Evolutionary conservation across 2,113 vertebrate species (phyloP).

Genomic region (Oxygymnocypris stewartii): DNA sequence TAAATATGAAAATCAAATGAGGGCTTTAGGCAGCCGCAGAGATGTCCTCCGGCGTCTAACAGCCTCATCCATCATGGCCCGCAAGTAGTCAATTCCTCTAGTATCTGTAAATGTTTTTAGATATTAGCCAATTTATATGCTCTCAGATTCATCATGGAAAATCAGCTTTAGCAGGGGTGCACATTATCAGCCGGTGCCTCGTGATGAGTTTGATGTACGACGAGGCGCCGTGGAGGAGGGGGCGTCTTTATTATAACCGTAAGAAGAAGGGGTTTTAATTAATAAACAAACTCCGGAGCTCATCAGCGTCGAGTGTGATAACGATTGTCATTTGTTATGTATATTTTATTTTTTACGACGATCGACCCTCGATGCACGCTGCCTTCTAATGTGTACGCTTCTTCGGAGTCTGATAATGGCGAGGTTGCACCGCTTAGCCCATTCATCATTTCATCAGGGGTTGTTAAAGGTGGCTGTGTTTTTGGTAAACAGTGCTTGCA

Average conservation of each 20-base stretch:
- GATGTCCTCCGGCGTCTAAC: slow-evolving; percentile 98
- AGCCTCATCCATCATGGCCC: slow-evolving; percentile 99
- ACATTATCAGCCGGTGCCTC: slow-evolving; percentile 97
- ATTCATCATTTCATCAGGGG: slow-evolving; percentile 57
- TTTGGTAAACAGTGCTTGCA: slow-evolving; percentile 52
- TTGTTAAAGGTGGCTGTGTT: slow-evolving; percentile 55
- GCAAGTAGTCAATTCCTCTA: slow-evolving; percentile 99
- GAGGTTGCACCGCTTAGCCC: slow-evolving; percentile 6
- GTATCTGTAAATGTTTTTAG: slow-evolving; percentile 99
- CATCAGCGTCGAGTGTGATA: slow-evolving; percentile 99
- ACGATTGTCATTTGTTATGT: slow-evolving; percentile 97
- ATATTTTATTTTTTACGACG: slow-evolving; percentile 96
- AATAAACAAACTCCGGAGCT: slow-evolving; percentile 99
- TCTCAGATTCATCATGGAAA: slow-evolving; percentile 99
- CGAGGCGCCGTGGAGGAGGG: slow-evolving; percentile 75
- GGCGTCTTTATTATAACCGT: slow-evolving; percentile 25
- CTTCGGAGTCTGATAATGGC: slow-evolving; percentile 89
- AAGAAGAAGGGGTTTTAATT: slow-evolving; percentile 95
- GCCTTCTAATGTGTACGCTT: slow-evolving; percentile 91
- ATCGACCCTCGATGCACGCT: slow-evolving; percentile 98
- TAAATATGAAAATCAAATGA: slow-evolving; percentile 99
- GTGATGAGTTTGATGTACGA: slow-evolving; percentile 99
- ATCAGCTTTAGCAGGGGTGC: slow-evolving; percentile 99
- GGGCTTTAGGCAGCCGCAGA: slow-evolving; percentile 98
- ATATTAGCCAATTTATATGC: slow-evolving; percentile 99